A percentile compares a stretch with the other conserved stretches of the same genome.
Conservation (phyloP, 2,888 invertebrate genomes). For the Sepiola atlantica region DNA sequence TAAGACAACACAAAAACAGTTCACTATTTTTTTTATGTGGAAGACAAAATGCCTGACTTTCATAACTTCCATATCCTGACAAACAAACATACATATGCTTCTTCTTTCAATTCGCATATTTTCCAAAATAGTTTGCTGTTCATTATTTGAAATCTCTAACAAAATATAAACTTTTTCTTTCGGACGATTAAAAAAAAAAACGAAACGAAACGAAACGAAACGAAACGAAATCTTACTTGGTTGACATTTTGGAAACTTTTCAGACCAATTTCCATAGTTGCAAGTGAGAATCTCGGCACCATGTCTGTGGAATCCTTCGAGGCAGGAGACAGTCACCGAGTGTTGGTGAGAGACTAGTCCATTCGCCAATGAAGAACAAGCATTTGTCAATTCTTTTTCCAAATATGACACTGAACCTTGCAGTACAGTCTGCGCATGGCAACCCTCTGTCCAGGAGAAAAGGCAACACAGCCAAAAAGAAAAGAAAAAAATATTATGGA, state of each 20-base stretch:
- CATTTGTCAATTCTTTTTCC: conserved; percentile 38
- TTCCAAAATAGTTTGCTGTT: not conserved
- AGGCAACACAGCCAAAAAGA: not conserved
- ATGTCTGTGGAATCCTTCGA: not conserved
- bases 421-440: not conserved
- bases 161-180: not conserved
- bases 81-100: not conserved
- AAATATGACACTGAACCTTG: conserved; percentile 14
- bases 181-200: not conserved
- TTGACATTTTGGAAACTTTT: not conserved
- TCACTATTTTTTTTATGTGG: not conserved
- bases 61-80: not conserved
- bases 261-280: conserved; percentile 24
- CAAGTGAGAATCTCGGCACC: not conserved
- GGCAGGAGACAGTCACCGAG: not conserved
- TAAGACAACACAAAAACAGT: too few relatives aligned
- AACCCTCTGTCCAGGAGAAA: not conserved
- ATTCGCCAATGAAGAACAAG: conserved; percentile 25
- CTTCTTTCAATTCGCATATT: not conserved
- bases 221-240: not conserved
- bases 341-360: not conserved
- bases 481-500: not conserved
- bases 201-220: not conserved
- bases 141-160: not conserved
- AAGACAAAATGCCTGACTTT: not conserved